A percentile compares a stretch with the other conserved stretches of the same genome.
These are phyloP conservation scores for Caenorhabditis sp. DNA, from an alignment of 2,888 invertebrate genomes.

Conservation along the genomic window DNA sequence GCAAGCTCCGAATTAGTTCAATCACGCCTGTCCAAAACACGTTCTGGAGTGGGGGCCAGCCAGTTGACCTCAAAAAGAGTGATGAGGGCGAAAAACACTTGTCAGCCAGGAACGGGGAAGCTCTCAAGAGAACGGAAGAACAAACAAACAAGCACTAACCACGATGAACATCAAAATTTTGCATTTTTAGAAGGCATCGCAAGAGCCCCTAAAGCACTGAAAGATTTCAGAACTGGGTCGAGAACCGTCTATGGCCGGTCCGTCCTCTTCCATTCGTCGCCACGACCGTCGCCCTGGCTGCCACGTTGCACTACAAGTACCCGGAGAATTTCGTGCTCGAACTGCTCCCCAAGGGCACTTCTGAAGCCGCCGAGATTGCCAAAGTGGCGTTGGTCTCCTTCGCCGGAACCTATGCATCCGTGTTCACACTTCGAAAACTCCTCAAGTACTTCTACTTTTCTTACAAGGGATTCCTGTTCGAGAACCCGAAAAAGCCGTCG, in stretches of 20 bases:
- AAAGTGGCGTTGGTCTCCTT: conserved; percentile 41
- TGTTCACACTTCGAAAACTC: conserved; percentile 65
- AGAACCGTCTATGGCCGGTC: conserved; percentile 66
- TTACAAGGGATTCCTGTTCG: conserved; percentile 76
- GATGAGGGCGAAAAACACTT: conserved; percentile 3
- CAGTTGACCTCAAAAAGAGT: background rate
- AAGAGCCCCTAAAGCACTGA: background rate
- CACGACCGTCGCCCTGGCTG: conserved; percentile 50
- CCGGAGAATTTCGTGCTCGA: conserved; percentile 44
- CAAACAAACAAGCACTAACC: conserved; percentile 11
- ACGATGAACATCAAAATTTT: too few relatives aligned
- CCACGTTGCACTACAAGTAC: conserved; percentile 50
- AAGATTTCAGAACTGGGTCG: conserved; percentile 60
- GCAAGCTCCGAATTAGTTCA: background rate
- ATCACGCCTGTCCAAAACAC: background rate
- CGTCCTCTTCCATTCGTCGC: conserved; percentile 55
- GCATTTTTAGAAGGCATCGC: too few relatives aligned
- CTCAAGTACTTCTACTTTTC: conserved; percentile 72
- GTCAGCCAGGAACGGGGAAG: background rate
- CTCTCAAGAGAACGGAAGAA: background rate
- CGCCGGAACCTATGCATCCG: conserved; percentile 32
- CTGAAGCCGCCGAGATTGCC: conserved; percentile 25
- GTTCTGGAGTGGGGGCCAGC: conserved; percentile 6
- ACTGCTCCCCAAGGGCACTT: conserved; percentile 34
- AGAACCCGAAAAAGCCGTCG: conserved; percentile 73